Conservation (phyloP, 2,888 invertebrate species). For the Cryptosula pallasiana region DNA sequence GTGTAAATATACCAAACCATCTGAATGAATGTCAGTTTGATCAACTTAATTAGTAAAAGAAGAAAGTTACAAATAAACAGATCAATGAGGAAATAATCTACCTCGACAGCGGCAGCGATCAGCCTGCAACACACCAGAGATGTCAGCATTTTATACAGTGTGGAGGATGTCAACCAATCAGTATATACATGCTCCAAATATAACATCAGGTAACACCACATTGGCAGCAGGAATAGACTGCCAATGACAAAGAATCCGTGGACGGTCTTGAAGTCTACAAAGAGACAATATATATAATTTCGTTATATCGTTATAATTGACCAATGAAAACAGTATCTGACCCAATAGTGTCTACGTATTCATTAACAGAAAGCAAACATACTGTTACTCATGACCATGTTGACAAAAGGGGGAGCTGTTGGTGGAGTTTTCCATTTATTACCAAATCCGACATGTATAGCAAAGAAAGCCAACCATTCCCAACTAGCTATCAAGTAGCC, state of each 20-base stretch:
- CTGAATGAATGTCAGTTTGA: too few species aligned
- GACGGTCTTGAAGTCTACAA: slow-evolving; percentile 40
- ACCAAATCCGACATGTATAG: background rate
- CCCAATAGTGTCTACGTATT: too few species aligned
- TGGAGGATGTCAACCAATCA: slow-evolving; percentile 27
- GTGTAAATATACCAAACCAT: too few species aligned
- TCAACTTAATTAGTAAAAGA: too few species aligned
- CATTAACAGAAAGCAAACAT: too few species aligned
- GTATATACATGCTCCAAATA: slow-evolving; percentile 28
- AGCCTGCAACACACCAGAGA: slow-evolving; percentile 32
- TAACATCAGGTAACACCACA: slow-evolving; percentile 39
- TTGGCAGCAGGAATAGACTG: slow-evolving; percentile 39
- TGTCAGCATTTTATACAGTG: slow-evolving; percentile 30
- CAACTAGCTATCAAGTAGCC: background rate
- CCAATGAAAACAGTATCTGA: too few species aligned
- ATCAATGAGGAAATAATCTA: too few species aligned
- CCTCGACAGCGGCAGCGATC: slow-evolving; percentile 36
- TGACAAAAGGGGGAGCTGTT: slow-evolving; percentile 2
- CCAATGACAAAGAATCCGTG: slow-evolving; percentile 37
- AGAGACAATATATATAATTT: background rate
- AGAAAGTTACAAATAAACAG: too few species aligned
- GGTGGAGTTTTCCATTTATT: background rate
- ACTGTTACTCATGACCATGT: background rate
- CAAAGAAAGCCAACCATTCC: slow-evolving; percentile 19
- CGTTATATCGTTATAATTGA: too few species aligned